Evolutionary conservation across 2,888 invertebrate genomes (phyloP).

Genomic region (Eilema caniola): DNA sequence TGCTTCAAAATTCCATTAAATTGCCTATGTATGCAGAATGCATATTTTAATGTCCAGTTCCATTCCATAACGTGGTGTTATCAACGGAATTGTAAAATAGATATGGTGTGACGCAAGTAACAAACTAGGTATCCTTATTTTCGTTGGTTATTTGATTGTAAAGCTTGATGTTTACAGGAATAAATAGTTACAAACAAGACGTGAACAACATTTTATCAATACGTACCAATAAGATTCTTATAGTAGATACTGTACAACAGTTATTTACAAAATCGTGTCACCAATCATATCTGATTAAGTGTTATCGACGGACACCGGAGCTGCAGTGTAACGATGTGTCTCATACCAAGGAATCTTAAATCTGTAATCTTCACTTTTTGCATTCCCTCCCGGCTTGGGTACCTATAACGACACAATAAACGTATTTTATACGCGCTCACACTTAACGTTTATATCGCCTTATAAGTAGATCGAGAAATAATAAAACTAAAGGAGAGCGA

Average conservation of each 20-base stretch:
- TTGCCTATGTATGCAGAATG: too few relatives aligned
- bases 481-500: conserved; percentile 85
- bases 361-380: conserved; percentile 82
- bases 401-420: conserved; percentile 82
- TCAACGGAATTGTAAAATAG: too few relatives aligned
- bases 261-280: conserved; percentile 30
- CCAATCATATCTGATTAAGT: conserved; percentile 70
- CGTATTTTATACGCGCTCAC: conserved; percentile 84
- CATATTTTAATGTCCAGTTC: too few relatives aligned
- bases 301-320: conserved; percentile 62
- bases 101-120: too few relatives aligned
- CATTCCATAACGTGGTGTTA: too few relatives aligned
- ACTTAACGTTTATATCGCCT: conserved; percentile 85
- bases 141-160: background rate
- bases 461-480: conserved; percentile 86
- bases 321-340: conserved; percentile 63
- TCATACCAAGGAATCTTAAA: conserved; percentile 74
- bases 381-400: conserved; percentile 70
- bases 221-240: conserved; percentile 20
- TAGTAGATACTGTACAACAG: background rate
- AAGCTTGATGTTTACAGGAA: background rate
- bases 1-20: too few relatives aligned
- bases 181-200: background rate
- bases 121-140: too few relatives aligned
- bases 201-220: background rate